These are phyloP conservation scores for Oryzias sinensis DNA, from an alignment of 2,797 vertebrate species.

Conservation along the genomic window DNA sequence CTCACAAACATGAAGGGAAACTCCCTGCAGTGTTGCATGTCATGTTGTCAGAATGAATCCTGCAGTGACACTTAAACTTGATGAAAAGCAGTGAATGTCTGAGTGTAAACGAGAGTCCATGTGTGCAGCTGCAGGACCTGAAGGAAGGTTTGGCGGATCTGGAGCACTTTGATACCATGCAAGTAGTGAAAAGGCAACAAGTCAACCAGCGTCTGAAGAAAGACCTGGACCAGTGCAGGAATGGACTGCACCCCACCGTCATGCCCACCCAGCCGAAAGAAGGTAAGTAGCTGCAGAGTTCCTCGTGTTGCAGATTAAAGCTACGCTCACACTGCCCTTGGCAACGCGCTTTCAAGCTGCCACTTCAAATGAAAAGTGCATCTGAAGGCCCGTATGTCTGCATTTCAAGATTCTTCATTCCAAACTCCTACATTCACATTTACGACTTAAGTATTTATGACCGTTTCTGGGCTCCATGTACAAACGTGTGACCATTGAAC, in stretches of 20 bases:
- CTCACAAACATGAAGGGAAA: too few relatives aligned
- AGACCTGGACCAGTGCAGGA: conserved; percentile 64
- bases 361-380: too few relatives aligned
- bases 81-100: too few relatives aligned
- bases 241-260: not conserved
- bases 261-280: conserved; percentile 24
- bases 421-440: too few relatives aligned
- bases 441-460: too few relatives aligned
- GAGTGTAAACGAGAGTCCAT: not conserved
- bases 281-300: conserved; percentile 25
- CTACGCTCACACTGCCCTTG: too few relatives aligned
- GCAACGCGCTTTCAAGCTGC: too few relatives aligned
- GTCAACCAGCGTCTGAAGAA: conserved; percentile 61
- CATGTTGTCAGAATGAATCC: not conserved
- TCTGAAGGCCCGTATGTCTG: too few relatives aligned
- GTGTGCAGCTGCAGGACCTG: conserved; percentile 56
- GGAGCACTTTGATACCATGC: conserved; percentile 59
- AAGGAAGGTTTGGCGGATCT: conserved; percentile 51
- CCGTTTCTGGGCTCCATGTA: too few relatives aligned
- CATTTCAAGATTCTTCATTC: too few relatives aligned
- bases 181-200: conserved; percentile 54
- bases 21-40: too few relatives aligned
- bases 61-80: not conserved
- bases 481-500: too few relatives aligned
- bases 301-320: not conserved